A percentile compares a stretch with the other conserved stretches of the same genome.
These are phyloP conservation scores for Heliornis fulica DNA, from an alignment of 2,113 vertebrate species.

Conservation along the genomic window DNA sequence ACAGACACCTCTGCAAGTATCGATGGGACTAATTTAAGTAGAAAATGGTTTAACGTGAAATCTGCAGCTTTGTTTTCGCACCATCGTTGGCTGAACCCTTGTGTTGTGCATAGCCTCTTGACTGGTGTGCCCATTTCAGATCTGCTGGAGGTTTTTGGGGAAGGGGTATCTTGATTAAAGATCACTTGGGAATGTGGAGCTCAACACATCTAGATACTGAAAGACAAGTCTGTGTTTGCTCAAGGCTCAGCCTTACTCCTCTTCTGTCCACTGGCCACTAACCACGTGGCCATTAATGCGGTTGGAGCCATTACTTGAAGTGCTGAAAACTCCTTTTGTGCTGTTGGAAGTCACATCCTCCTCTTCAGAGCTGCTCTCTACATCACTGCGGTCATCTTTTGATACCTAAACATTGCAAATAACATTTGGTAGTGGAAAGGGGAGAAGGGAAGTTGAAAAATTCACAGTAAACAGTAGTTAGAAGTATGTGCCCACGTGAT, in stretches of 20 bases:
- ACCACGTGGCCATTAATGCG: constrained; percentile 84
- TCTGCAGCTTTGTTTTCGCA: not conserved
- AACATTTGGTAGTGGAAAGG: not conserved
- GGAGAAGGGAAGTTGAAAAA: not conserved
- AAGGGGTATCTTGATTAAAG: constrained; percentile 57
- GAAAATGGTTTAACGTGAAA: constrained; percentile 60
- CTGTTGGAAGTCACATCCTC: constrained; percentile 71
- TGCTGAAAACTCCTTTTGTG: constrained; percentile 60
- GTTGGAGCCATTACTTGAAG: constrained; percentile 81
- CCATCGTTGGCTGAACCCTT: not conserved
- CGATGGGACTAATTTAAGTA: constrained; percentile 40
- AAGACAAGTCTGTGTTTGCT: constrained; percentile 47
- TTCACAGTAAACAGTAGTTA: not conserved
- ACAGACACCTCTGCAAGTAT: constrained; percentile 24
- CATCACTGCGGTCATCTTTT: constrained; percentile 94
- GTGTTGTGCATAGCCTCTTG: constrained; percentile 13
- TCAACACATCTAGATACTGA: constrained; percentile 46
- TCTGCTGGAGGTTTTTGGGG: constrained; percentile 32
- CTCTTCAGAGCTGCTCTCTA: constrained; percentile 96
- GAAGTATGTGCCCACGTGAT: not conserved
- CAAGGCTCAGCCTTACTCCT: constrained; percentile 54
- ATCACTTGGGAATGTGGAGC: constrained; percentile 62
- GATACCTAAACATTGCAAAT: constrained; percentile 75
- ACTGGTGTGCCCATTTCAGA: not conserved
- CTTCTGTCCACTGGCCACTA: constrained; percentile 72